Percentiles rank a stretch among this genome's conserved stretches.
Conservation (phyloP, 92 coral and sea anemone species). For the Virgularia gustaviana region DNA sequence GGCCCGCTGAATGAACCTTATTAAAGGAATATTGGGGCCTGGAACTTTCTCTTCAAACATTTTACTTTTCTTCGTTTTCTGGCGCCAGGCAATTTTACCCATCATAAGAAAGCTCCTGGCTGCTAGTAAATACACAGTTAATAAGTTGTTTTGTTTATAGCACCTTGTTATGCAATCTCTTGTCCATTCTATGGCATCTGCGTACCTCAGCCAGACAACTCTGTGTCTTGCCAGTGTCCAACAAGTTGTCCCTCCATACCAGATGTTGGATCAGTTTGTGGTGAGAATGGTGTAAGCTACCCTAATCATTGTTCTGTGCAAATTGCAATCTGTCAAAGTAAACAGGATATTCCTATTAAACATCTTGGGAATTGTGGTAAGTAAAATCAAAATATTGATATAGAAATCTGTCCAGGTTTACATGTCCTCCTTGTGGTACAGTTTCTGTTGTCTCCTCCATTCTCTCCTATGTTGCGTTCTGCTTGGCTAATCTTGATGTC, state of each 20-base stretch:
- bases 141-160: background rate
- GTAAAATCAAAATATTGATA: too few relatives aligned
- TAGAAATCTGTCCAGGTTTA: too few relatives aligned
- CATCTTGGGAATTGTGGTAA: constrained; percentile 33
- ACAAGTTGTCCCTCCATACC: constrained; percentile 27
- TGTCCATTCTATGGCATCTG: constrained; percentile 18
- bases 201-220: constrained; percentile 22
- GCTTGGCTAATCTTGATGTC: background rate
- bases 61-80: too few relatives aligned
- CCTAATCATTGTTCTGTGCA: constrained; percentile 14
- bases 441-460: too few relatives aligned
- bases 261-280: constrained; percentile 33
- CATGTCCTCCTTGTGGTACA: too few relatives aligned
- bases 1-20: too few relatives aligned
- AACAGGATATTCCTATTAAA: constrained; percentile 3
- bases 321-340: constrained; percentile 9
- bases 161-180: constrained; percentile 21
- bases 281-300: constrained; percentile 12
- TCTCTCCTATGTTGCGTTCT: too few relatives aligned
- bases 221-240: constrained; percentile 34
- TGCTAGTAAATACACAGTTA: background rate
- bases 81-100: too few relatives aligned
- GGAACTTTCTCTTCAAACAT: too few relatives aligned
- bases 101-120: background rate
- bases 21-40: too few relatives aligned